Evolutionary conservation across 1,140 invertebrate species (phyloP).

Genomic region (Paracyclopina nana): DNA sequence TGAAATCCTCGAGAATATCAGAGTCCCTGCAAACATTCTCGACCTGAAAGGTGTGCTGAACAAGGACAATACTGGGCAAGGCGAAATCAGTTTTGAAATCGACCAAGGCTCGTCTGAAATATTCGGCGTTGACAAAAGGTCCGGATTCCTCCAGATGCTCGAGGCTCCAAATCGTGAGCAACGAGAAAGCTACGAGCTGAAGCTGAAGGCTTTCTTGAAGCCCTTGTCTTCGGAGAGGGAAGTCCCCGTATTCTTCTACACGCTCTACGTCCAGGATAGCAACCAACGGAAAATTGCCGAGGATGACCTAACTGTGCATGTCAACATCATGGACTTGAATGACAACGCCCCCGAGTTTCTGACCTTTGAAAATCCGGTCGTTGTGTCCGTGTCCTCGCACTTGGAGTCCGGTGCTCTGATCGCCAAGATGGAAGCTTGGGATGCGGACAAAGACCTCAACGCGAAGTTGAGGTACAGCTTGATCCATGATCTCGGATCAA

Average conservation of each 20-base stretch:
- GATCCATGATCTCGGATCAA: no score
- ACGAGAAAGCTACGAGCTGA: not conserved
- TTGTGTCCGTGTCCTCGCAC: not conserved
- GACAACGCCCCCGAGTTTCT: constrained; percentile 82
- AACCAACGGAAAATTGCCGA: not conserved
- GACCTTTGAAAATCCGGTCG: not conserved
- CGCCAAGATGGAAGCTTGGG: not conserved
- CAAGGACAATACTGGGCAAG: not conserved
- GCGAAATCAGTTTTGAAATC: not conserved
- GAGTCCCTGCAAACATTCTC: not conserved
- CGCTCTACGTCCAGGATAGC: not conserved
- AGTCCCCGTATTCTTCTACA: not conserved
- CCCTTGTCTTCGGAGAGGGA: not conserved
- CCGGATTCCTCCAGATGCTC: not conserved
- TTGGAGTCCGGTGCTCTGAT: not conserved
- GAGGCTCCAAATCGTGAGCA: not conserved
- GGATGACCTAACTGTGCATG: constrained; percentile 38
- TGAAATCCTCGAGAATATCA: not conserved
- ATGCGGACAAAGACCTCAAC: not conserved
- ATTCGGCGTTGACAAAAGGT: not conserved
- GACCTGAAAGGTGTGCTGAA: not conserved
- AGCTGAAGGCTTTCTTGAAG: not conserved
- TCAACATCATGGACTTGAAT: constrained; percentile 70
- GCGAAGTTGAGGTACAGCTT: not conserved
- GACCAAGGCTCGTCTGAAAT: not conserved